Evolutionary conservation across 2,888 invertebrate genomes (phyloP).

Genomic region (Apamea anceps): DNA sequence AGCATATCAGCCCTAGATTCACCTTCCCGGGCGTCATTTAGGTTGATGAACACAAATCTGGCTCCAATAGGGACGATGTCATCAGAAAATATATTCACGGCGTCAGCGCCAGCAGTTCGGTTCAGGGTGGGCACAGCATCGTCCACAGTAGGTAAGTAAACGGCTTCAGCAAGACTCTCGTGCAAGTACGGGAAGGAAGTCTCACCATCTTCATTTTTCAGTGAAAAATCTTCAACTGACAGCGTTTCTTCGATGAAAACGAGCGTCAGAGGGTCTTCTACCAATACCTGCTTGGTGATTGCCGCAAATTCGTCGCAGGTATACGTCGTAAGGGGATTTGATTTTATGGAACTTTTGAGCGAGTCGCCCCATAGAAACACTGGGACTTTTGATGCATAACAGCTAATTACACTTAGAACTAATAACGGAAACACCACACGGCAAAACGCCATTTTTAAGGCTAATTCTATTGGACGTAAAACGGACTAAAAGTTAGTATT

Average conservation of each 20-base stretch:
- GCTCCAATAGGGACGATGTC: constrained; percentile 81
- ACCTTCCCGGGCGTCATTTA: constrained; percentile 90
- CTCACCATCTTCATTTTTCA: constrained; percentile 83
- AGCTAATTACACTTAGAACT: constrained; percentile 82
- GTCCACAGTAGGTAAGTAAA: constrained; percentile 92
- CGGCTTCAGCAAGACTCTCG: constrained; percentile 75
- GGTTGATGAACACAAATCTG: constrained; percentile 88
- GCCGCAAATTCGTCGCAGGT: constrained; percentile 78
- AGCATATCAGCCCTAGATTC: constrained; percentile 90
- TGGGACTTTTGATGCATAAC: constrained; percentile 87
- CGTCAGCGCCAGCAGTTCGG: constrained; percentile 83
- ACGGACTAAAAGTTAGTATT: constrained; percentile 79
- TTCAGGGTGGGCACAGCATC: constrained; percentile 90
- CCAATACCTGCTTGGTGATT: constrained; percentile 80
- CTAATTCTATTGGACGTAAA: constrained; percentile 81
- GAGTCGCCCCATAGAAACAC: constrained; percentile 91
- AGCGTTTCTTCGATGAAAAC: constrained; percentile 89
- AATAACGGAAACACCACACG: constrained; percentile 84
- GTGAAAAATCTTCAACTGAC: constrained; percentile 91
- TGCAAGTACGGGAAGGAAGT: constrained; percentile 83
- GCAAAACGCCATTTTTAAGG: constrained; percentile 85
- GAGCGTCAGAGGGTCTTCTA: constrained; percentile 82
- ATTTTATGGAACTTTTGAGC: constrained; percentile 69
- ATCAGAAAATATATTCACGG: constrained; percentile 79
- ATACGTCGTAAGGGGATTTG: constrained; percentile 80